Conservation (phyloP, 2,888 invertebrate species). For the Hybos culiciformis region DNA sequence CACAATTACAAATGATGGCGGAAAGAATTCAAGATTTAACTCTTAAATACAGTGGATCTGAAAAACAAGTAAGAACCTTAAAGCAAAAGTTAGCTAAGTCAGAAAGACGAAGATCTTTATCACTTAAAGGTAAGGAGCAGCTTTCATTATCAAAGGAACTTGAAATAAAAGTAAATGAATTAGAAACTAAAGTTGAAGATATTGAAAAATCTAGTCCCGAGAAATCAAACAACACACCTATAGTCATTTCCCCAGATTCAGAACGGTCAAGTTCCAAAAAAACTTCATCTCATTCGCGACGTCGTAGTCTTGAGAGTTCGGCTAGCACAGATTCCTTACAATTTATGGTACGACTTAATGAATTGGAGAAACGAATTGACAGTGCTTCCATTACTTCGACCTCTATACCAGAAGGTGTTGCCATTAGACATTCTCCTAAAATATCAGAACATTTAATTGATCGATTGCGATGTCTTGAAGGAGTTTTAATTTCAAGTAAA, state of each 20-base stretch:
- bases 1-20: conserved; percentile 67
- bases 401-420: conserved; percentile 18
- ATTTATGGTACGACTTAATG: conserved; percentile 59
- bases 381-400: conserved; percentile 34
- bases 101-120: conserved; percentile 68
- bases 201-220: conserved; percentile 38
- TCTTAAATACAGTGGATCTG: conserved; percentile 63
- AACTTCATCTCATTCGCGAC: conserved; percentile 38
- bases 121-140: conserved; percentile 70
- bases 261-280: conserved; percentile 16
- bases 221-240: conserved; percentile 4
- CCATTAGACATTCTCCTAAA: conserved; percentile 25
- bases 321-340: conserved; percentile 69
- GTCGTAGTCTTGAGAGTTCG: conserved; percentile 66
- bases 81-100: conserved; percentile 68
- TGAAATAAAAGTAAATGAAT: conserved; percentile 68
- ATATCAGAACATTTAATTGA: conserved; percentile 44
- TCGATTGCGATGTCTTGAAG: conserved; percentile 46
- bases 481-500: conserved; percentile 47
- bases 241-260: conserved; percentile 6
- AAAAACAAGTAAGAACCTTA: conserved; percentile 63
- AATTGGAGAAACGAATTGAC: conserved; percentile 63
- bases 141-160: conserved; percentile 69
- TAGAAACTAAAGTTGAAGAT: conserved; percentile 62
- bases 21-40: conserved; percentile 74